Base-by-base conservation (phyloP, 1,140 invertebrate genomes). In the Drosophila pectinifera region DNA sequence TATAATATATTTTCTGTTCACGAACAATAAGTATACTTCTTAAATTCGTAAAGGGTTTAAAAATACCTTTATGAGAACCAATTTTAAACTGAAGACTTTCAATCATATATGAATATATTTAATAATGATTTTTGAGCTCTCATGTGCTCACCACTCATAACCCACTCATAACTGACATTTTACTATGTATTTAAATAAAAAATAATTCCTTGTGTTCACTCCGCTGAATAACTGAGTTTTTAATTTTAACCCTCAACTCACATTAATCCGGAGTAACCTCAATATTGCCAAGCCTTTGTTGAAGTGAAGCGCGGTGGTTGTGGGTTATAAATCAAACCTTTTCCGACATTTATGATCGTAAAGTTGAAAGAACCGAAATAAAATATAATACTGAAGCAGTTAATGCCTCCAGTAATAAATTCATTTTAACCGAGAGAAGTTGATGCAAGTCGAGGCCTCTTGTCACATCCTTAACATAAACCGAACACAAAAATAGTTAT, bases 331-430 rank as follows among this genome's bases (percentile, higher is more conserved):
- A 91, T 91, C 90, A 91, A 88, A 90, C 49, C 85, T 72, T 58
- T 85, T 78, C 76, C 49, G 89, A 91, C 90, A 89, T 91, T 91
- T 91, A 91, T 86, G 84, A 89, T 91, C 81, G 79, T 86, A 91
- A 90, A 91, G 84, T 80, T 86, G 80, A 80, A 82, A 80, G 85
- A 78, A 74, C 74, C 46, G 61, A 86, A 80, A 85, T 65, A 76
- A 63, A 69, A 85, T 80, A 55, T 70, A 53, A 62, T 39, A 41
- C 58, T 79, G 69, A 75, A 57, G 69, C 69, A 55, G 64, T 69
- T 67, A 81, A 76, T 78, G 74, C 61, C 65, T 62, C 38, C 58
- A 45, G 78, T 45, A 43, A 86, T 86, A 86, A 86, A 88, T 86
- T 88, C 56, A 42, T 61, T 42, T 16, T 22, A 51, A 45, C 64